phyloP scores from a whole-genome alignment of 1,140 invertebrate genomes.

The Achroia grisella region DNA sequence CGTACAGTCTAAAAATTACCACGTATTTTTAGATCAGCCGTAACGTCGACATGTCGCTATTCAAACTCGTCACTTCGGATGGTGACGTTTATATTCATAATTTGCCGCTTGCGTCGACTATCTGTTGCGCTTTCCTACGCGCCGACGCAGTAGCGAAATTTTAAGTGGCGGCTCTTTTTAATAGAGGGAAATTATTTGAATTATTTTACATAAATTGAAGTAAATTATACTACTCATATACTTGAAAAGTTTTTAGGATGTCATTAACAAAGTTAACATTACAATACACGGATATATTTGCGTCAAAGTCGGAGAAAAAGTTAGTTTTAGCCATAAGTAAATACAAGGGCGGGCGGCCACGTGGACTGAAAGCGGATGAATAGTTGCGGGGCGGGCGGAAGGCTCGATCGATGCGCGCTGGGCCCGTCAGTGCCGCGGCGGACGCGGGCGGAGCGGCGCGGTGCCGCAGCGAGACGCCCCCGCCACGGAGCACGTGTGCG shows the following conservation, averaged over 20 bases:
- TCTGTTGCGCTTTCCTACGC: slow-evolving; percentile 52
- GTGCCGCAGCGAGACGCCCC: slow-evolving; percentile 40
- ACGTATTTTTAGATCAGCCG: slow-evolving; percentile 46
- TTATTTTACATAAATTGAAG: too few relatives aligned
- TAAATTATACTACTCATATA: too few relatives aligned
- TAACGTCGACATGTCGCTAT: slow-evolving; percentile 35
- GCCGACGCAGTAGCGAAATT: slow-evolving; percentile 29
- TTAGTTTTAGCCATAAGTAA: slow-evolving; percentile 8
- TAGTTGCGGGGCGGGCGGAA: slow-evolving; percentile 29
- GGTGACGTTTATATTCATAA: slow-evolving; percentile 31
- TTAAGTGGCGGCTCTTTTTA: slow-evolving; percentile 24
- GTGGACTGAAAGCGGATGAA: slow-evolving; percentile 27
- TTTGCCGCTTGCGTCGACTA: slow-evolving; percentile 54
- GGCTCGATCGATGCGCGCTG: slow-evolving; percentile 45
- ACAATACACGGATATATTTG: too few relatives aligned
- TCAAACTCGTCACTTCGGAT: slow-evolving; percentile 3
- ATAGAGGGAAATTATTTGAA: not conserved
- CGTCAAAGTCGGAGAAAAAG: slow-evolving; percentile 5
- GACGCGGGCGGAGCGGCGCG: slow-evolving; percentile 56
- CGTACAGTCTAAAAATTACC: slow-evolving; percentile 36
- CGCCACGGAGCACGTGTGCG: slow-evolving; percentile 58
- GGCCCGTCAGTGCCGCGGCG: slow-evolving; percentile 57
- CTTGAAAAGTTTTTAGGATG: not conserved
- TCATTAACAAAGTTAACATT: too few relatives aligned
- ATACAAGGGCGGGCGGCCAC: slow-evolving; percentile 19